Base-by-base conservation (phyloP, 2,113 vertebrate genomes). In the Dromiciops gliroides region DNA sequence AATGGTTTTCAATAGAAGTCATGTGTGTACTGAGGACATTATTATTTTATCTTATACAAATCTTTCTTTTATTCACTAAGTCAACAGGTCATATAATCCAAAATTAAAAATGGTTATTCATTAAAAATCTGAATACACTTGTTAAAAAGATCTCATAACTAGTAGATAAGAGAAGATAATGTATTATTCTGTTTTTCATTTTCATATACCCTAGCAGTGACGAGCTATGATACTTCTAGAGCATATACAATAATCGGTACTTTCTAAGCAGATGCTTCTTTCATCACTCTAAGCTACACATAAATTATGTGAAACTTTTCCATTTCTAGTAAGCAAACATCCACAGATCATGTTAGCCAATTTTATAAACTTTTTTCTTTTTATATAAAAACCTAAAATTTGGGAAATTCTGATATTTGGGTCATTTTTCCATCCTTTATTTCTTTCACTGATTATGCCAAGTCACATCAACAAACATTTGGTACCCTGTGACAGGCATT, bases 171-270 rank as follows among this genome's bases (percentile, higher is more conserved):
- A n/a, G 0, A 37, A 28, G 5, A 44, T 44, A n/a, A 22, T 83
- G 19, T 44, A 44, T 83, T 83, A 44, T 83, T 75, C 14, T 44
- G 14, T 22, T 83, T 75, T 83, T 83, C 31, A 83, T 83, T 44
- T 83, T 83, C 8, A 23, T n/a, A 83, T 83, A 44, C 67, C 23
- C n/a, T 44, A 83, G 67, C 23, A 90, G n/a, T 95, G 94, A 96
- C 22, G 48, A 93, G 52, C 83, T 4, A 93, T 91, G 92, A 24
- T 92, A 93, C 94, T 94, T 96, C 92, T 89, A 22, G 37, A 95
- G 89, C 92, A 92, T 91, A 91, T 89, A 91, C 51, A 44, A 44
- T 90, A 95, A 95, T 94, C 48, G 91, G 89, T 94, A 51, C 93
- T 93, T 92, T 95, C 92, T 94, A 92, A 89, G n/a, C 24, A 49